Base-by-base conservation (phyloP, 2,888 invertebrate genomes). In the Octonoba sinensis region DNA sequence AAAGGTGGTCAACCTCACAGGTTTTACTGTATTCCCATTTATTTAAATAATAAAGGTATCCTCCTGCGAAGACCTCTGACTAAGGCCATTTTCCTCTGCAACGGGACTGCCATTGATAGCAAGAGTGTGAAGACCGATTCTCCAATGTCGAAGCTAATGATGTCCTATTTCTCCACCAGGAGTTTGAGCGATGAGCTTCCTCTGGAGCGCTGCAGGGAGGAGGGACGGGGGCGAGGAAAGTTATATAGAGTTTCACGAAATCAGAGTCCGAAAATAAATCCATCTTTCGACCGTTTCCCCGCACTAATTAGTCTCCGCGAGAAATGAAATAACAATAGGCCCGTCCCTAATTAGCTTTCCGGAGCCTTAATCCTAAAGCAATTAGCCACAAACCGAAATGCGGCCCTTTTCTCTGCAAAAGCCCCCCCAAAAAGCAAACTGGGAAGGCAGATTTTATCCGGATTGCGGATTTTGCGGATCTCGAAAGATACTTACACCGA, bases 261-360 rank as follows among this genome's bases (percentile, higher is more conserved):
- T 75, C 75, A 69, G 75, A 75, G 75, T 67, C 75, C 75, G 60
- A 75, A 75, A 67, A 75, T 75, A 75, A 75, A 75, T 75, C 75
- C 75, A 75, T 75, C 75, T 75, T 60, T 75, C 44, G 51, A 49
- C 51, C 60, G 60, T 18, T 18, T 27, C 62, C 62, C 54, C 51
- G 44, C 47, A 15, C 74, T 75, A 75, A 75, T 75, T 75, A 75
- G 75, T 67, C 51, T 46, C n/a, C 22, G 54, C 60, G 59, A 49
- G 75, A 67, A 75, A 75, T 69, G 75, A 75, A 75, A 75, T 69
- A 75, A 60, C 67, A 75, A 67, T 67, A 60, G 67, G 59, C 15
- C 60, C n/a, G 24, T 46, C 54, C 24, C 67, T 75, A 75, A 75
- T 75, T 75, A 75, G 75, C 75, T 75, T 75, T 67, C 44, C n/a